phyloP scores from a whole-genome alignment of 2,797 vertebrate species.

The Neostethus bicornis region DNA sequence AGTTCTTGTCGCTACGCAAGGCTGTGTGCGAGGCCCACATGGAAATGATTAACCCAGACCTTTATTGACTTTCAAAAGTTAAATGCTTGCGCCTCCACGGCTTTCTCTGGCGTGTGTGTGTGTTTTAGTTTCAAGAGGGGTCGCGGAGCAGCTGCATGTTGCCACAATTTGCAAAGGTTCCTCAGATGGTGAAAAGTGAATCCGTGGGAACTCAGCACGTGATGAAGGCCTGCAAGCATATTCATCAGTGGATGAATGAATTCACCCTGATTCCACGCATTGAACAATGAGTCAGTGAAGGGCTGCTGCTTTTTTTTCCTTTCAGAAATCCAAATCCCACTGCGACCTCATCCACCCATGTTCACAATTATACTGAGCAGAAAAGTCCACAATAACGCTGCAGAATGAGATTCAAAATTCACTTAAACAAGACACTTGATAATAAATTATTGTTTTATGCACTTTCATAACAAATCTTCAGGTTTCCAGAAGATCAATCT shows the following conservation, averaged over 20 bases:
- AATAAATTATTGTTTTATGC: constrained; percentile 10
- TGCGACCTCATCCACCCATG: constrained; percentile 49
- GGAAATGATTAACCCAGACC: constrained; percentile 45
- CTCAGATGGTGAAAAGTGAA: constrained; percentile 36
- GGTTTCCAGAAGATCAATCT: constrained; percentile 28
- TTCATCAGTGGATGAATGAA: constrained; percentile 52
- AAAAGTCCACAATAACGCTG: constrained; percentile 22
- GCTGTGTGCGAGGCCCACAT: constrained; percentile 36
- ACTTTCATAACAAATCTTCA: constrained; percentile 9
- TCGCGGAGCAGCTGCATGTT: constrained; percentile 70
- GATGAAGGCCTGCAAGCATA: constrained; percentile 55
- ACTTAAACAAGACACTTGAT: constrained; percentile 17
- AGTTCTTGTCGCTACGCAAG: constrained; percentile 33
- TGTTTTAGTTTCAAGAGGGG: constrained; percentile 15
- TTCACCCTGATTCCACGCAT: constrained; percentile 25
- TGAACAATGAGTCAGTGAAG: constrained; percentile 52
- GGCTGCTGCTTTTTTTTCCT: constrained; percentile 62
- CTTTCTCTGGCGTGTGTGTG: constrained; percentile 10
- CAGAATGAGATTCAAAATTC: neutral
- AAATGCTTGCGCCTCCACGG: constrained; percentile 9
- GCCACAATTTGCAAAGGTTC: constrained; percentile 47
- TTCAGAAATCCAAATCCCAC: constrained; percentile 56
- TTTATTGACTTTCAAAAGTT: constrained; percentile 50
- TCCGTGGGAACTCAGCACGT: constrained; percentile 77
- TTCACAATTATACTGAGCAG: constrained; percentile 12